These are phyloP conservation scores for Pseudochirops cupreus DNA, from an alignment of 2,797 vertebrate species.

Conservation along the genomic window DNA sequence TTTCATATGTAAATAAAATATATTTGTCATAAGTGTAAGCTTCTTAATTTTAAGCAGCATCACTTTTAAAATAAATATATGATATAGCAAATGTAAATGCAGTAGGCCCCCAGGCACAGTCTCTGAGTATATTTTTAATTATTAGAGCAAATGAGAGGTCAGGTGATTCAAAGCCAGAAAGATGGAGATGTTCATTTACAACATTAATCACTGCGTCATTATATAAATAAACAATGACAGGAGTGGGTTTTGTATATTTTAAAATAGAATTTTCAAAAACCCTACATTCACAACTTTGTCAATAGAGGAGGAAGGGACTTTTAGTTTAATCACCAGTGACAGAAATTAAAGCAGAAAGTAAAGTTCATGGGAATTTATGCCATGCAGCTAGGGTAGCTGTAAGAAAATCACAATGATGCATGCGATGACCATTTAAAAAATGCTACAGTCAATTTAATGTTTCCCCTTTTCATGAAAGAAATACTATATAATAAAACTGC, in stretches of 20 bases:
- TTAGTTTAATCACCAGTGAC: slow-evolving; percentile 22
- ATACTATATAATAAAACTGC: slow-evolving; percentile 36
- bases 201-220: slow-evolving; percentile 44
- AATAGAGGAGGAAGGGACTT: slow-evolving; percentile 8
- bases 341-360: slow-evolving; percentile 52
- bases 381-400: background rate
- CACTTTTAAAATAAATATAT: slow-evolving; percentile 61
- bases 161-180: slow-evolving; percentile 45
- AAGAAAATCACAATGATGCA: slow-evolving; percentile 4
- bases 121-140: slow-evolving; percentile 30
- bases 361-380: slow-evolving; percentile 50
- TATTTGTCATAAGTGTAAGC: slow-evolving; percentile 59
- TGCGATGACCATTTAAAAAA: slow-evolving; percentile 26
- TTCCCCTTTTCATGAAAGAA: slow-evolving; percentile 46
- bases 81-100: slow-evolving; percentile 53
- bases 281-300: slow-evolving; percentile 15
- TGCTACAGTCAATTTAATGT: slow-evolving; percentile 4
- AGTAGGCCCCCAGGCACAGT: background rate
- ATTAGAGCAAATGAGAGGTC: slow-evolving; percentile 51
- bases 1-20: slow-evolving; percentile 43
- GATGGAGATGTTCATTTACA: background rate
- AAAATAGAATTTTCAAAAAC: slow-evolving; percentile 57
- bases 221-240: slow-evolving; percentile 32
- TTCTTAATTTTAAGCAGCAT: slow-evolving; percentile 58
- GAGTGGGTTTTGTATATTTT: slow-evolving; percentile 46